A percentile compares a stretch with the other conserved stretches of the same genome.
Evolutionary conservation across 2,888 invertebrate genomes (phyloP).

Genomic region (Mechanitis mazaeus): DNA sequence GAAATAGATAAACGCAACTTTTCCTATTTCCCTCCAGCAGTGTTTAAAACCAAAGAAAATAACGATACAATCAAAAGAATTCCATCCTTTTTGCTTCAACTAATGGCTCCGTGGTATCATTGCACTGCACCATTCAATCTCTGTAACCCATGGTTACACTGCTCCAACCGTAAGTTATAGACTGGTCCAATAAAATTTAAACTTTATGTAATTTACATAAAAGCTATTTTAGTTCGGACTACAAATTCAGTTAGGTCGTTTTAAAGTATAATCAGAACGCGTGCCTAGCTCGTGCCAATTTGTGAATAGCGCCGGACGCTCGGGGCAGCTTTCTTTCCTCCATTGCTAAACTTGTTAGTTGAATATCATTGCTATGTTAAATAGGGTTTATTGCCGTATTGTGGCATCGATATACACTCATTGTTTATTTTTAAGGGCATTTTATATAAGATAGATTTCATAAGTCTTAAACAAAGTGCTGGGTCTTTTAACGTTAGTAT

Average conservation of each 20-base stretch:
- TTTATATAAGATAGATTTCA: background rate
- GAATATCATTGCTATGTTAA: conserved; percentile 64
- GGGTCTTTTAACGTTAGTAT: too few relatives aligned
- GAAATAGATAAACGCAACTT: conserved; percentile 24
- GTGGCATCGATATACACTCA: conserved; percentile 44
- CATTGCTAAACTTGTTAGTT: conserved; percentile 71
- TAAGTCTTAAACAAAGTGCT: conserved; percentile 10
- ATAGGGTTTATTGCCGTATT: conserved; percentile 43
- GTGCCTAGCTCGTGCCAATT: conserved; percentile 75
- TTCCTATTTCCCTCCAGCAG: conserved; percentile 25
- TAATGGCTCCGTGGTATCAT: conserved; percentile 62
- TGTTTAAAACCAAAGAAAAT: conserved; percentile 27
- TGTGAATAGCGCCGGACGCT: conserved; percentile 73
- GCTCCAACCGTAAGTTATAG: conserved; percentile 28
- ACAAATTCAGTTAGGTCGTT: conserved; percentile 36
- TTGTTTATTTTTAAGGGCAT: conserved; percentile 6
- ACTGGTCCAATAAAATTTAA: conserved; percentile 14
- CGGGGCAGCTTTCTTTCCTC: conserved; percentile 71
- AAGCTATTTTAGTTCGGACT: conserved; percentile 32
- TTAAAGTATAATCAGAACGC: conserved; percentile 42
- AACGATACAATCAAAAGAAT: conserved; percentile 53
- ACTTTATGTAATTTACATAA: conserved; percentile 21
- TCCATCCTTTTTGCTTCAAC: conserved; percentile 57
- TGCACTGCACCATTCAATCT: conserved; percentile 66
- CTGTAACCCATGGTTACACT: conserved; percentile 46